Evolutionary conservation across 2,888 invertebrate species (phyloP).

Genomic region (Eurytoma adleriae): DNA sequence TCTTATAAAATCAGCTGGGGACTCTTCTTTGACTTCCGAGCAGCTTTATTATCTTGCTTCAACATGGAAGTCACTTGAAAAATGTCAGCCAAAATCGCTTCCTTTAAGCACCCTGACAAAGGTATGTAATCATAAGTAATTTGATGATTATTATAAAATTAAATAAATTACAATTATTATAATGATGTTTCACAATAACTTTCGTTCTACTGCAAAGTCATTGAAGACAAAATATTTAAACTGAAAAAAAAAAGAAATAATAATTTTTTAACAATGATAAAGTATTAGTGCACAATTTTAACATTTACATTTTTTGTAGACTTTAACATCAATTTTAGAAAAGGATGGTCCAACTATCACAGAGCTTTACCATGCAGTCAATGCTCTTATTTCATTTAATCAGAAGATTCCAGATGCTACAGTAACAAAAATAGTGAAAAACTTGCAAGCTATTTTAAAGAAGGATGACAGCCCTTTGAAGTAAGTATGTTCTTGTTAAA

Average conservation of each 20-base stretch:
- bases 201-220: conserved; percentile 69
- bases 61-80: conserved; percentile 80
- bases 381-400: conserved; percentile 83
- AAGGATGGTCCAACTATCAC: conserved; percentile 82
- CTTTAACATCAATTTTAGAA: conserved; percentile 79
- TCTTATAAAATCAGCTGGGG: conserved; percentile 70
- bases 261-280: not conserved
- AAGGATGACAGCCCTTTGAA: conserved; percentile 88
- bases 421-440: conserved; percentile 83
- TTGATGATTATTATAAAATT: conserved; percentile 40
- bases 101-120: conserved; percentile 77
- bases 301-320: conserved; percentile 58
- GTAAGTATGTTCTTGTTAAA: conserved; percentile 74
- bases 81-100: conserved; percentile 77
- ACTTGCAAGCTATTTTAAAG: conserved; percentile 86
- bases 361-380: conserved; percentile 87
- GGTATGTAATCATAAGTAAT: conserved; percentile 64
- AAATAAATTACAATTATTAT: conserved; percentile 25
- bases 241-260: conserved; percentile 30
- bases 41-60: conserved; percentile 82
- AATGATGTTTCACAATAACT: conserved; percentile 68
- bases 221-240: conserved; percentile 61
- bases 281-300: conserved; percentile 7
- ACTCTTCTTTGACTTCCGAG: conserved; percentile 74
- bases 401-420: conserved; percentile 79